Percentiles rank a stretch among this genome's conserved stretches.
These are phyloP conservation scores for Drosophila quinaria DNA, from an alignment of 2,888 invertebrate species.

Conservation along the genomic window DNA sequence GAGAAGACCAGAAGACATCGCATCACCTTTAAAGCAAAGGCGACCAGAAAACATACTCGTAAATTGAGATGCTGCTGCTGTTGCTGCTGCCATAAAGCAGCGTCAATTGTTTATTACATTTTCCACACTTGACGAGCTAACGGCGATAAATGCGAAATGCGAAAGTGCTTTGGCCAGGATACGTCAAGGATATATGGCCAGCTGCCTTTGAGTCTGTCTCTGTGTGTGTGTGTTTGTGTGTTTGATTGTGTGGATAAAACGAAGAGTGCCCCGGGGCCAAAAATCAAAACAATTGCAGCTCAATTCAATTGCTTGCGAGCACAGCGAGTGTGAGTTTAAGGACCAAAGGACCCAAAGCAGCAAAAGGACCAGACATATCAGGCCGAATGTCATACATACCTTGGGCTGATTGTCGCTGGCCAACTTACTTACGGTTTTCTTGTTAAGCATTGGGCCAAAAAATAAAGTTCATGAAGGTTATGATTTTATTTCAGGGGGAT, in stretches of 20 bases:
- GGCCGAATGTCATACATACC: constrained; percentile 24
- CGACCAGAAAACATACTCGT: constrained; percentile 43
- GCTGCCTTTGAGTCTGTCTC: background rate
- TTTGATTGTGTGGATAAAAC: constrained; percentile 38
- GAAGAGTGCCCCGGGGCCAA: constrained; percentile 65
- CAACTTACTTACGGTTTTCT: constrained; percentile 32
- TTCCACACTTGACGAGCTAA: constrained; percentile 71
- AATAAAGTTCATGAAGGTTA: constrained; percentile 73
- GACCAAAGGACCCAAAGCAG: constrained; percentile 19
- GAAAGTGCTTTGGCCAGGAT: constrained; percentile 39
- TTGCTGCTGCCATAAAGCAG: constrained; percentile 59
- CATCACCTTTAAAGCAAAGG: constrained; percentile 66
- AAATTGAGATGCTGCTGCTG: constrained; percentile 75
- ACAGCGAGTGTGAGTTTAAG: constrained; percentile 2
- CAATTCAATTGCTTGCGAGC: constrained; percentile 69
- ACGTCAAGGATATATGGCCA: constrained; percentile 25
- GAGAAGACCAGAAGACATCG: background rate
- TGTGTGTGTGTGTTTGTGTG: constrained; percentile 11
- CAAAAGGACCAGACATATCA: background rate
- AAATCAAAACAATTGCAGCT: constrained; percentile 79
- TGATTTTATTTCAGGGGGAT: constrained; percentile 55
- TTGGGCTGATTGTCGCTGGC: constrained; percentile 17
- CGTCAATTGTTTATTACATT: constrained; percentile 79
- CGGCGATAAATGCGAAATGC: constrained; percentile 66
- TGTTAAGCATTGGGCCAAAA: constrained; percentile 29